A percentile compares a stretch with the other conserved stretches of the same genome.
These are phyloP conservation scores for Mesodorylaimus sp. DNA, from an alignment of 2,888 invertebrate genomes.

Conservation along the genomic window DNA sequence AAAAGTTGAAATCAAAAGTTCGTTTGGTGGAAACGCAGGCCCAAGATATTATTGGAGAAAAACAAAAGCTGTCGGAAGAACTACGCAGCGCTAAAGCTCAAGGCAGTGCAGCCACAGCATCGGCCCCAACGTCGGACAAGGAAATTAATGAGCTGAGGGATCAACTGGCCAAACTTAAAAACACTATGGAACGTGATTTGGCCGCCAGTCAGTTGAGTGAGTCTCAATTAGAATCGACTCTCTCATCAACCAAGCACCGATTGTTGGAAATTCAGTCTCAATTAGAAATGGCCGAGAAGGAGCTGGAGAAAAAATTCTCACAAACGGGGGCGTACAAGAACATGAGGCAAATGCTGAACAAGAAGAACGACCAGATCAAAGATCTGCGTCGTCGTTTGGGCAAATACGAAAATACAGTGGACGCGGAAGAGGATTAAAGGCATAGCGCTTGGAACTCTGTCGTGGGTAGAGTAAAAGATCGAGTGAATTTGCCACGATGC, in stretches of 20 bases:
- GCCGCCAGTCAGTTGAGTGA: conserved; percentile 10
- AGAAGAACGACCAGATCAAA: conserved; percentile 42
- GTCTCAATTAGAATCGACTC: conserved; percentile 25
- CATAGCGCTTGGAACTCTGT: too few relatives aligned
- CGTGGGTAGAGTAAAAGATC: too few relatives aligned
- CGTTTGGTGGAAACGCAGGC: conserved; percentile 14
- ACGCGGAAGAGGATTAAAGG: conserved; percentile 1
- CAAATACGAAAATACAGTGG: conserved; percentile 24
- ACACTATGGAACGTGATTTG: conserved; percentile 4
- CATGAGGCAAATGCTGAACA: conserved; percentile 40
- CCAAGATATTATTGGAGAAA: conserved; percentile 5
- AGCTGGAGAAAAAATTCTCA: conserved; percentile 42
- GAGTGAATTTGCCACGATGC: too few relatives aligned
- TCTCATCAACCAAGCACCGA: conserved; percentile 33
- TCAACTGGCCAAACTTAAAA: conserved; percentile 13
- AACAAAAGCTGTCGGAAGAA: neutral
- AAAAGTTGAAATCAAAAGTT: conserved; percentile 26
- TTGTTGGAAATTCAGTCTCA: conserved; percentile 36
- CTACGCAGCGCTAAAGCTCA: neutral
- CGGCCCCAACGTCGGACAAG: neutral
- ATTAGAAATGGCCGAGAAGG: conserved; percentile 40
- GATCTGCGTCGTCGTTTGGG: conserved; percentile 32
- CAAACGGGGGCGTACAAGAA: conserved; percentile 41
- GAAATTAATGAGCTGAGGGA: neutral
- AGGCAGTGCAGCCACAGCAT: neutral